phyloP scores from a whole-genome alignment of 2,113 vertebrate genomes.

The Tetrao urogallus region DNA sequence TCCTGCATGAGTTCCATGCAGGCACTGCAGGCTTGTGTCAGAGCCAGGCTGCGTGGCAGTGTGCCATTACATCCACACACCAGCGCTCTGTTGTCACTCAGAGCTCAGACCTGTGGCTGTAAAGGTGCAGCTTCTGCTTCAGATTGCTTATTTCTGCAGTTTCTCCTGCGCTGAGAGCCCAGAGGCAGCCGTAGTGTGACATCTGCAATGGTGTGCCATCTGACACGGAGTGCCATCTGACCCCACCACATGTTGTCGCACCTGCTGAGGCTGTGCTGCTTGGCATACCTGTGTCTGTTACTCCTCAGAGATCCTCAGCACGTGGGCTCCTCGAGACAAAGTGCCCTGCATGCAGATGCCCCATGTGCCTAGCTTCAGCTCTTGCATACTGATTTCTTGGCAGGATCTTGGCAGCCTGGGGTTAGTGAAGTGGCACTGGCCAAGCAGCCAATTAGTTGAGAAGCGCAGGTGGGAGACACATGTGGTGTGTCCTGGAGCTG shows the following conservation, averaged over 20 bases:
- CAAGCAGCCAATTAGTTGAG: not conserved
- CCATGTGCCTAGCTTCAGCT: not conserved
- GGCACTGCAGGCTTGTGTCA: not conserved
- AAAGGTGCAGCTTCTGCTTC: not conserved
- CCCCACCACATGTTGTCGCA: not conserved
- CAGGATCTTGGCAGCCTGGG: not conserved
- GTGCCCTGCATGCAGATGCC: not conserved
- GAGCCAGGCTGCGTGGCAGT: not conserved
- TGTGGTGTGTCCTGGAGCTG: not conserved
- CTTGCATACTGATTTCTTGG: not conserved
- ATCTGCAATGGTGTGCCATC: not conserved
- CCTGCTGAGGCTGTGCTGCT: not conserved
- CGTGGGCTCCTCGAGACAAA: not conserved
- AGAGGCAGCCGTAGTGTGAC: not conserved
- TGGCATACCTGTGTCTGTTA: not conserved
- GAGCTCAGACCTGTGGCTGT: not conserved
- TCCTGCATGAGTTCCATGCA: rapidly evolving
- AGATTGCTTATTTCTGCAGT: not conserved
- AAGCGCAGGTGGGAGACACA: not conserved
- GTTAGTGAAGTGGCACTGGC: not conserved
- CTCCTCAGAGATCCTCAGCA: not conserved
- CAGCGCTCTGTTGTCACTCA: not conserved
- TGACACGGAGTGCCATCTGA: no score
- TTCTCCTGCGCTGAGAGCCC: not conserved
- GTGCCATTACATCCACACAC: not conserved